Evolutionary conservation across 2,113 vertebrate genomes (phyloP), one percentile per base, ranked within the genome.

Genomic region (Anthoscopus minutus): DNA sequence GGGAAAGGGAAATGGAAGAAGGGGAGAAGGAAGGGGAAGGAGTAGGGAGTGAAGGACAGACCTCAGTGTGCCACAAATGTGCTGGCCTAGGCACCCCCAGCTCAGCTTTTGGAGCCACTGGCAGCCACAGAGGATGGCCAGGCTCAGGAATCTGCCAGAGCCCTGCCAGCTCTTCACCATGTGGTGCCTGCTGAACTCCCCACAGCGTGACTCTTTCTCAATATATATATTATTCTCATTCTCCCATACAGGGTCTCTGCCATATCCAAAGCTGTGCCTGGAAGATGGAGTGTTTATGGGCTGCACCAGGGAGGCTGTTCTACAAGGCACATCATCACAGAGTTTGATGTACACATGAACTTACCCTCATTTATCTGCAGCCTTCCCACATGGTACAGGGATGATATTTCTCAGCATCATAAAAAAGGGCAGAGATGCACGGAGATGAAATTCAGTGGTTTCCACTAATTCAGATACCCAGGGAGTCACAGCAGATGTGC

Each of bases 21-120:
- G n/a, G 10, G 20, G 18, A 22, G 45, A 21, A 1, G 15, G 11
- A 25, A 33, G 6, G 4, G 7, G 8, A 35, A 76, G 4, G 7
- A 3, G 19, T 57, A 81, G 19, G 10, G 13, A 30, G 33, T 1
- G 15, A 74, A 76, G 42, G 24, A 56, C 40, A 48, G 35, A 42
- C 3, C 4, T 51, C 51, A 37, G 11, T 4, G 13, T 60, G 11
- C 42, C 42, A 20, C 0, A 0, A 15, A 20, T 27, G 4, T 81
- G 19, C 51, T 8, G 16, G 33, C 8, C 54, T 33, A 2, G 27
- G n/a, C 47, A 61, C 3, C 37, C 13, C 48, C 10, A 17, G 30
- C 42, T 37, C 57, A 27, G 57, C 30, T 80, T 51, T 67, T 7
- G 5, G 61, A 74, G 60, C 18, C 60, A 5, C 30, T 17, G 1